phyloP scores from a whole-genome alignment of 2,113 vertebrate species.

The Pollimyrus isidori region DNA sequence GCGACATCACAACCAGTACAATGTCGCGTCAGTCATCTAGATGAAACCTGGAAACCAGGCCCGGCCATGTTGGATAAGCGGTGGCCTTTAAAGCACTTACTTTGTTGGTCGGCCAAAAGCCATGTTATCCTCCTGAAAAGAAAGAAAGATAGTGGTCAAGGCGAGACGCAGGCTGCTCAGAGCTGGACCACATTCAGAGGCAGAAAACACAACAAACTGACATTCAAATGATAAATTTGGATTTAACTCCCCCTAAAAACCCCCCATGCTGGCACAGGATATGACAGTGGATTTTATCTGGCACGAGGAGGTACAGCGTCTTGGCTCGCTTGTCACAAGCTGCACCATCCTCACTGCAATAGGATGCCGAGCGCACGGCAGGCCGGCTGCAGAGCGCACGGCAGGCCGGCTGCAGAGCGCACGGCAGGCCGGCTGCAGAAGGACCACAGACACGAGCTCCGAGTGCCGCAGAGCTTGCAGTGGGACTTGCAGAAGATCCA shows the following conservation, averaged over 20 bases:
- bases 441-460: not conserved
- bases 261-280: not conserved
- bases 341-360: not conserved
- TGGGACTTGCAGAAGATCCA: not conserved
- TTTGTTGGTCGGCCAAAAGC: slow-evolving; percentile 96
- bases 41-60: not conserved
- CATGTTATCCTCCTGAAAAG: slow-evolving; percentile 93
- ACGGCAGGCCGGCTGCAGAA: not conserved
- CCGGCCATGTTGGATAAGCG: not conserved
- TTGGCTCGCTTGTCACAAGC: not conserved
- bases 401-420: too few species aligned
- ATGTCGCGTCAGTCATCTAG: not conserved
- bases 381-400: not conserved
- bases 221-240: not conserved
- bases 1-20: not conserved
- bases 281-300: not conserved
- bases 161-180: not conserved
- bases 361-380: not conserved
- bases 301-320: not conserved
- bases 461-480: not conserved
- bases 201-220: not conserved
- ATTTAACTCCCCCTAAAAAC: not conserved
- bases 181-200: not conserved
- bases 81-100: slow-evolving; percentile 58
- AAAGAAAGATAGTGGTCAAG: slow-evolving; percentile 9